A percentile compares a stretch with the other conserved stretches of the same genome.
Evolutionary conservation across 2,797 vertebrate species (phyloP).

Genomic region (Mormyrus proboscirostris): DNA sequence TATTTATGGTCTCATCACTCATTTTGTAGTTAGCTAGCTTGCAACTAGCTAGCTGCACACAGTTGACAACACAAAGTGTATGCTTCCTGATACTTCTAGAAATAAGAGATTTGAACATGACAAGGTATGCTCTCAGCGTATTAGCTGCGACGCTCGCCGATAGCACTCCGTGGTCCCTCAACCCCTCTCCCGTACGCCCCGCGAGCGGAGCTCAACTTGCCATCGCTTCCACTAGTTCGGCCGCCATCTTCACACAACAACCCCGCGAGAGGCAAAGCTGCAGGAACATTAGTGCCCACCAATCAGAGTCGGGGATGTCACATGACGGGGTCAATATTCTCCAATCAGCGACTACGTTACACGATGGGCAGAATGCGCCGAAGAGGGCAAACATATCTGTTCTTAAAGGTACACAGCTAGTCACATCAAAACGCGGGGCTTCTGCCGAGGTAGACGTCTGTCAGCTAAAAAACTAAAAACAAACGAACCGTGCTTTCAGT

Average conservation of each 20-base stretch:
- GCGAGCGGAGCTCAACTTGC: conserved; percentile 47
- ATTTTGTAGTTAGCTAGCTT: neutral
- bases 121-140: neutral
- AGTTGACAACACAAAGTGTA: conserved; percentile 13
- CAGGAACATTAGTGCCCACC: neutral
- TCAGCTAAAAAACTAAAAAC: neutral
- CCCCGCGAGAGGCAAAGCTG: conserved; percentile 42
- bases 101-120: neutral
- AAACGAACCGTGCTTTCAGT: neutral
- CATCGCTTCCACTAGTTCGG: conserved; percentile 68
- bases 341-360: conserved; percentile 4
- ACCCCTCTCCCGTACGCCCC: conserved; percentile 23
- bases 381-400: neutral
- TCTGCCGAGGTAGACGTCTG: neutral
- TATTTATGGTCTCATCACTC: conserved; percentile 11
- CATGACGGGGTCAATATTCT: neutral
- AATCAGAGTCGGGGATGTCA: conserved; percentile 11
- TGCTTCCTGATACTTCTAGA: neutral
- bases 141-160: neutral
- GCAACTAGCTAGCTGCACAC: conserved; percentile 10
- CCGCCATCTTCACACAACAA: conserved; percentile 71
- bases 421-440: neutral
- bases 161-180: neutral
- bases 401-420: conserved; percentile 18
- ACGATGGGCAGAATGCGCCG: neutral